A percentile compares a stretch with the other conserved stretches of the same genome.
These are phyloP conservation scores for Dipus sagitta DNA, from an alignment of 2,797 vertebrate genomes.

Conservation along the genomic window DNA sequence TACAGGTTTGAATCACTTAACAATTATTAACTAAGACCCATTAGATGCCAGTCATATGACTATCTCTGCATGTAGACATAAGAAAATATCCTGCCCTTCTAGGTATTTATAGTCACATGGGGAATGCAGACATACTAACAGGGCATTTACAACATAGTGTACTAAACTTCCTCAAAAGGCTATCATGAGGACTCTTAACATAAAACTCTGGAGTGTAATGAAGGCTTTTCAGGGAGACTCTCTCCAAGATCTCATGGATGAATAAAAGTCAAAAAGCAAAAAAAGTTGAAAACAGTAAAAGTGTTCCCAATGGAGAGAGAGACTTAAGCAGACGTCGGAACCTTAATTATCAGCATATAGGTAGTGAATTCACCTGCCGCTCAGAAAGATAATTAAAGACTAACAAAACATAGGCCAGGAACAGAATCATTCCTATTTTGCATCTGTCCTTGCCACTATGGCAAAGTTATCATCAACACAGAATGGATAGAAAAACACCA, in stretches of 20 bases:
- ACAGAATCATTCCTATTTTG: constrained; percentile 31
- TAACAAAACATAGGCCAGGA: neutral
- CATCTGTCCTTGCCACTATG: constrained; percentile 47
- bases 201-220: neutral
- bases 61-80: constrained; percentile 24
- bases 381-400: constrained; percentile 14
- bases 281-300: neutral
- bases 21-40: neutral
- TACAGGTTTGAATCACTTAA: neutral
- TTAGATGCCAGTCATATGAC: neutral
- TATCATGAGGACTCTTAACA: neutral
- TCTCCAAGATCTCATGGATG: neutral
- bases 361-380: neutral
- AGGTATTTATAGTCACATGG: neutral
- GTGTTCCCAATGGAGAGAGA: neutral
- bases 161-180: neutral
- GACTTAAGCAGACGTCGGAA: neutral
- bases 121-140: neutral
- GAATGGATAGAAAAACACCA: constrained; percentile 35
- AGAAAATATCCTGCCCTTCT: neutral
- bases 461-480: constrained; percentile 58
- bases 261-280: constrained; percentile 50
- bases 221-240: constrained; percentile 16
- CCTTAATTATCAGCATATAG: neutral
- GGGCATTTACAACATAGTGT: neutral